Evolutionary conservation across 2,113 vertebrate genomes (phyloP), one percentile per base, ranked within the genome.

Genomic region (Papio anubis): DNA sequence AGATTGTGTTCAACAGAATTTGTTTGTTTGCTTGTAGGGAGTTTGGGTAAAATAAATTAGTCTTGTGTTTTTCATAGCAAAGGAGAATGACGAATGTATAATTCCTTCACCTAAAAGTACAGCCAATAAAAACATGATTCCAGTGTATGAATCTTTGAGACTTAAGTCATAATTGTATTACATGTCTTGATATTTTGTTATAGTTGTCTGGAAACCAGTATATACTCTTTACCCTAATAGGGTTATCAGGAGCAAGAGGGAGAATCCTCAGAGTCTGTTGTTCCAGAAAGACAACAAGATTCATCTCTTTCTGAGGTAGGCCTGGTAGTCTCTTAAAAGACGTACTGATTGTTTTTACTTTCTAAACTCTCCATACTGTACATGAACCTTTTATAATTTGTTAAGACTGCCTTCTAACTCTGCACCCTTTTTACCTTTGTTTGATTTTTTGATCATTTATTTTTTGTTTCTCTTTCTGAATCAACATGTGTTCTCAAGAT

Each of bases 221-320:
- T 80, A 38, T 97, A 4, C 52, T 97, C n/a, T 95, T 97, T 96
- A 90, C 43, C 45, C 52, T 91, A 17, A 97, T 79, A 97, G 98
- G 90, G 45, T 16, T 90, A 96, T 84, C 97, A 97, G 80, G 94
- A 97, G 17, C 97, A 96, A 85, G 97, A 97, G 18, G 96, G 90
- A 59, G 96, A 97, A 88, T 90, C 96, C 43, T 97, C 97, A 85
- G 92, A 93, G 16, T 97, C 96, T 61, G 20, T 75, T 85, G 72
- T 83, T 96, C n/a, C 87, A 70, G 97, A 96, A 84, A 91, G 84
- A 92, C 96, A 97, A 23, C 80, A 88, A 93, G 96, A 93, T 78
- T n/a, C 90, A 55, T 95, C 94, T 92, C 40, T 96, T 81, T 92
- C 93, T 95, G 97, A 97, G 97, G 97, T 97, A 98, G 75, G 87